phyloP scores from a whole-genome alignment of 2,113 vertebrate species.

The Stigmatopora argus region DNA sequence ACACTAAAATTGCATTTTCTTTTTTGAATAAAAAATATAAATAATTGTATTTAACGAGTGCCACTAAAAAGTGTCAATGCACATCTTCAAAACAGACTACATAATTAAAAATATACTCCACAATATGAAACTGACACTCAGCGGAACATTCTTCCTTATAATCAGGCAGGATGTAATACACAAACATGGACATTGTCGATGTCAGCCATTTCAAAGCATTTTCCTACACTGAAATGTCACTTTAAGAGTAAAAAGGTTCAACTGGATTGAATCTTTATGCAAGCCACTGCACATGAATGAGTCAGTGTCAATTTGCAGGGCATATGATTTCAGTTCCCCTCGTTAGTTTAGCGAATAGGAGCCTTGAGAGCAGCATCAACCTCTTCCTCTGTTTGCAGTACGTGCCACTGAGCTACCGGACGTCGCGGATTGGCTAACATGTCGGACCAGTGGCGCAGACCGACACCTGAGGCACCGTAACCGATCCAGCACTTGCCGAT shows the following conservation, averaged over 20 bases:
- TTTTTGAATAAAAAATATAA: too few relatives aligned
- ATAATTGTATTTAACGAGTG: too few relatives aligned
- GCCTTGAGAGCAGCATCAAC: slow-evolving; percentile 74
- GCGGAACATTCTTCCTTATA: background rate
- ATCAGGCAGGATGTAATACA: background rate
- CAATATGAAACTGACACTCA: background rate
- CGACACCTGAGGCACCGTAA: slow-evolving; percentile 74
- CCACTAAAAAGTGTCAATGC: background rate
- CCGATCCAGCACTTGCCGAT: slow-evolving; percentile 81
- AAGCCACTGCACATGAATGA: background rate
- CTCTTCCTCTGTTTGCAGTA: slow-evolving; percentile 73
- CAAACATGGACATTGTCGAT: background rate
- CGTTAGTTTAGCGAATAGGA: slow-evolving; percentile 68
- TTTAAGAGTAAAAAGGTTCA: background rate
- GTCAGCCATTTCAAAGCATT: background rate
- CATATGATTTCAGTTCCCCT: background rate
- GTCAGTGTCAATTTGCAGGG: background rate
- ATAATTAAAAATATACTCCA: background rate
- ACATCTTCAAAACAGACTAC: background rate
- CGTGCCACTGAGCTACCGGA: slow-evolving; percentile 83
- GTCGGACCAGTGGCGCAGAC: slow-evolving; percentile 82
- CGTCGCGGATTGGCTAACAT: slow-evolving; percentile 83
- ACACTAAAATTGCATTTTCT: too few relatives aligned
- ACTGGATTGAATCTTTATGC: background rate
- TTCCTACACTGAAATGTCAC: background rate